Percentiles rank a stretch among this genome's conserved stretches.
These are phyloP conservation scores for Ptiloglossa arizonensis DNA, from an alignment of 1,140 invertebrate species.

Conservation along the genomic window DNA sequence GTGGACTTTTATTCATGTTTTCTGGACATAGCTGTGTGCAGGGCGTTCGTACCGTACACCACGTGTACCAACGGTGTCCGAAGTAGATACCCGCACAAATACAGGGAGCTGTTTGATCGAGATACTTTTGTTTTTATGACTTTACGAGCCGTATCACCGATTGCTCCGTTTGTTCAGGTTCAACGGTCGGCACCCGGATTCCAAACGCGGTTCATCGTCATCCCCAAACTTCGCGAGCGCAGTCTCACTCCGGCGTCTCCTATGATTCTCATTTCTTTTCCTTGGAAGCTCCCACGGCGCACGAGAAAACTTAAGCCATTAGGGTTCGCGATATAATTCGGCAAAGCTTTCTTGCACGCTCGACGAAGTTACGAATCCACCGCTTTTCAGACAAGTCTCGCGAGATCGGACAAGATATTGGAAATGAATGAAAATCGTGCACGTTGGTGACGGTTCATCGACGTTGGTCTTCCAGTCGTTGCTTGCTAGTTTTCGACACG, in stretches of 20 bases:
- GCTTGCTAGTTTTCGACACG: background rate
- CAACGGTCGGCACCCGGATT: constrained; percentile 64
- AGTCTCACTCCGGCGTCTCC: constrained; percentile 15
- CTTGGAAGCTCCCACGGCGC: background rate
- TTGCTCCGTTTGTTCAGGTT: constrained; percentile 68
- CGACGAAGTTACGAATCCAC: constrained; percentile 36
- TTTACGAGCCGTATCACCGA: constrained; percentile 68
- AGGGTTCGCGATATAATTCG: constrained; percentile 39
- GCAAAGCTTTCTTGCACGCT: constrained; percentile 26
- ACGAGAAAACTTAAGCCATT: constrained; percentile 55
- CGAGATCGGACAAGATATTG: constrained; percentile 1
- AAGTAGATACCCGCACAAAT: constrained; percentile 37
- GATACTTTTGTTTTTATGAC: constrained; percentile 69
- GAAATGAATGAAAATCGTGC: background rate
- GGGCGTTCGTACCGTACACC: background rate
- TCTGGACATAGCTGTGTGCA: background rate
- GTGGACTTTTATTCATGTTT: constrained; percentile 25
- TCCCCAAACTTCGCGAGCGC: constrained; percentile 30
- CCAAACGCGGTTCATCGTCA: constrained; percentile 49
- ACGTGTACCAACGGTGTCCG: background rate
- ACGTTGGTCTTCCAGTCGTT: background rate
- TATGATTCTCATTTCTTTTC: constrained; percentile 13
- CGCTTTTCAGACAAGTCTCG: constrained; percentile 13
- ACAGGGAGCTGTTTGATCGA: constrained; percentile 41
- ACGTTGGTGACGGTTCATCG: background rate